Evolutionary conservation across 2,888 invertebrate genomes (phyloP), one percentile per base, ranked within the genome.

Genomic region (Hemicrepidius hirtus): DNA sequence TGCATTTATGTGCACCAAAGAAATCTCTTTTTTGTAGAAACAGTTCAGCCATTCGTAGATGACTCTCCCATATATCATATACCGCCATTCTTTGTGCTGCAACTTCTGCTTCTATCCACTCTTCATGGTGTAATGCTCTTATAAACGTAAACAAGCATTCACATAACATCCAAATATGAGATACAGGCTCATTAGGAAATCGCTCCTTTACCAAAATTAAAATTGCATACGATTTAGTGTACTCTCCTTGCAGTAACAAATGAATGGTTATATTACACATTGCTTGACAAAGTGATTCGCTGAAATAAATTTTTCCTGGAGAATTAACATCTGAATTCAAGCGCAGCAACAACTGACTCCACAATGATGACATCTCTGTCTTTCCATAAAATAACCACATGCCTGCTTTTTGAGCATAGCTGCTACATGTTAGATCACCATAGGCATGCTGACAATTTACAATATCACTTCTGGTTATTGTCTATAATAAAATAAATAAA

Each of bases 331-430:
- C 92, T 1, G 93, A 91, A 82, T 94, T 94, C 16, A 95, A 88
- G 78, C 93, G 91, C 0, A 97, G 87, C 32, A 96, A 86, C 12
- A 96, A 85, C 84, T 97, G 96, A 60, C 94, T 92, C 84, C 92
- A 93, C 37, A 97, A 87, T 0, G 93, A 93, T 0, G 94, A 92
- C 91, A 96, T 93, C 85, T 95, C 94, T 0, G 93, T 92, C 85
- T 95, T 94, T 0, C 97, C 97, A 84, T 96, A 97, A 67, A 95
- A 90, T 12, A 93, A 90, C 97, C 97, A 97, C 9, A 97, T 87
- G 0, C 95, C 94, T 0, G 96, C 92, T 78, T 95, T 93, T 85
- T 96, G 93, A 0, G 94, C 92, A 78, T 94, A 90, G 20, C 94
- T 94, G 75, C 93, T 93, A 76, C 94, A 92, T 75, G 94, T 92